phyloP scores from a whole-genome alignment of 2,888 invertebrate genomes.

The Drosophila demipolita region DNA sequence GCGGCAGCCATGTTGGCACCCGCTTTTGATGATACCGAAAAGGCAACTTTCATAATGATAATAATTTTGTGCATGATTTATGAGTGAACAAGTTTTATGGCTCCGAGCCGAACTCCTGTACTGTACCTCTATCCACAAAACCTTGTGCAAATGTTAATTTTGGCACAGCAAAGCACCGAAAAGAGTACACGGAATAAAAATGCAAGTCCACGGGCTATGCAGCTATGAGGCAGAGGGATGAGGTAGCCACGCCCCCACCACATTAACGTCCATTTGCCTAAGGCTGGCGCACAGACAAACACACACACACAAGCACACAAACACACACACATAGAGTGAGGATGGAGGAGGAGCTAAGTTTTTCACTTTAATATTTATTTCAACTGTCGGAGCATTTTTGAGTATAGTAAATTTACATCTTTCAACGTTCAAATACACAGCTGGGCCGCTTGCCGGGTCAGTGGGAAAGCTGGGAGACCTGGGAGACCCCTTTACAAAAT shows the following conservation, averaged over 20 bases:
- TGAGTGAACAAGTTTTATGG: conserved; percentile 79
- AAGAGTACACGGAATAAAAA: conserved; percentile 39
- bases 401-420: conserved; percentile 78
- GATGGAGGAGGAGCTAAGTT: conserved; percentile 36
- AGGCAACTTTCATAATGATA: conserved; percentile 81
- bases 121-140: conserved; percentile 52
- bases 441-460: conserved; percentile 44
- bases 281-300: conserved; percentile 30
- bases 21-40: conserved; percentile 66
- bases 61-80: conserved; percentile 80
- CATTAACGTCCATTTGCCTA: conserved; percentile 41
- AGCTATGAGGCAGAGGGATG: neutral
- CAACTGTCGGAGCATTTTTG: conserved; percentile 69
- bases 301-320: conserved; percentile 17
- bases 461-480: conserved; percentile 27
- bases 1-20: conserved; percentile 38
- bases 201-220: conserved; percentile 31
- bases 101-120: conserved; percentile 43
- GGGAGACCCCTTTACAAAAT: conserved; percentile 68
- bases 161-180: conserved; percentile 39
- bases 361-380: conserved; percentile 80
- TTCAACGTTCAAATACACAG: conserved; percentile 72
- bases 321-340: neutral
- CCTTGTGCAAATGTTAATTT: conserved; percentile 77
- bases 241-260: conserved; percentile 42